Evolutionary conservation across 2,888 invertebrate genomes (phyloP), one percentile per base, ranked within the genome.

Genomic region (Thyatira batis): DNA sequence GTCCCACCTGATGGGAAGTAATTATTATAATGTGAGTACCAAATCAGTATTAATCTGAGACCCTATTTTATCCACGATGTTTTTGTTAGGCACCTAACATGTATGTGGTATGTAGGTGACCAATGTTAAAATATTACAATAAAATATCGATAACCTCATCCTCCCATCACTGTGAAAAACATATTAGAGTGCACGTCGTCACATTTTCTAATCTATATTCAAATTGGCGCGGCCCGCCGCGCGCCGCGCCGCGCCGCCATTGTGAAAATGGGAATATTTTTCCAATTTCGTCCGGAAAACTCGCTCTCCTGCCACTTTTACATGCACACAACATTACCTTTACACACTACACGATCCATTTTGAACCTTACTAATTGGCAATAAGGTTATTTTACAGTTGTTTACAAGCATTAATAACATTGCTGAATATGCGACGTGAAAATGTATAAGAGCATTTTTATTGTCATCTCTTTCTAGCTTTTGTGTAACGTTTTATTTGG

Each of bases 121-220:
- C 23, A 23, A 3, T 6, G 6, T 23, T 23, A 3, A 23, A 23
- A 23, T 23, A 23, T 23, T 23, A 33, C 0, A 39, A 6, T n/a
- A 39, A 17, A 39, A 67, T 69, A 63, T 70, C 69, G 67, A 61
- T 57, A 20, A 49, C 46, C 1, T 53, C 27, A 43, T 48, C 6
- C 0, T 11, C 61, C 57, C 82, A 72, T 57, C 86, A 56, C 86
- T 82, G 76, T 28, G 48, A 63, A 78, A 82, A 84, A 82, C 84
- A 86, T 87, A 88, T 87, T 88, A 87, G 84, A 87, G 76, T 82
- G 82, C 81, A 84, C 80, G 84, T 82, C 87, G 85, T 85, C 86
- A 85, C 87, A 89, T 87, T 87, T 89, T 89, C 88, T 88, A 90
- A 90, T 90, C 89, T 90, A 89, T 88, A 90, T 90, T 90, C 89